Conservation (phyloP, 2,797 vertebrate species). For the Microctenopoma lineatum region DNA sequence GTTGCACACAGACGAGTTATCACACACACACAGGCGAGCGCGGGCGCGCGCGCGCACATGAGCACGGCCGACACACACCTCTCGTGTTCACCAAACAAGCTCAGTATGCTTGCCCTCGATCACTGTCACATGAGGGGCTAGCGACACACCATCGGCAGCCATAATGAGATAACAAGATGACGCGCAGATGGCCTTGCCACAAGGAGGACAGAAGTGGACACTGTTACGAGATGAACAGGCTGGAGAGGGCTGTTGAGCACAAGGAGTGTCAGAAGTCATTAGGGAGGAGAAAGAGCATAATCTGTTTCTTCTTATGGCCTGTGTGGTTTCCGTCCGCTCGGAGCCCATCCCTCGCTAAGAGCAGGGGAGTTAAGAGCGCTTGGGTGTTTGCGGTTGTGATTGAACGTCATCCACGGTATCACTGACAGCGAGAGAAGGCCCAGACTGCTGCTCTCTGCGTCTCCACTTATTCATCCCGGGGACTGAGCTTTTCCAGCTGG, state of each 20-base stretch:
- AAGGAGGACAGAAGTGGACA: slow-evolving; percentile 73
- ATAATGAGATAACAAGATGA: slow-evolving; percentile 78
- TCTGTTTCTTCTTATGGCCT: slow-evolving; percentile 80
- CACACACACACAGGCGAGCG: slow-evolving; percentile 23
- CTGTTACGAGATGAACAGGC: slow-evolving; percentile 50
- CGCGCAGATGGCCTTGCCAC: slow-evolving; percentile 77
- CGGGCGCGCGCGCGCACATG: too few relatives aligned
- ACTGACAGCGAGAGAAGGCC: slow-evolving; percentile 79
- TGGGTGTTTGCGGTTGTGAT: slow-evolving; percentile 70
- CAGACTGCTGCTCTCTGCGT: slow-evolving; percentile 72
- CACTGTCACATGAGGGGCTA: slow-evolving; percentile 75
- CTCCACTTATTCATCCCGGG: slow-evolving; percentile 73
- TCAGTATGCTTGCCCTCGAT: slow-evolving; percentile 70
- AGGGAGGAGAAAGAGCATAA: slow-evolving; percentile 76
- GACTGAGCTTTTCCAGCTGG: slow-evolving; percentile 77
- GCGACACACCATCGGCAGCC: slow-evolving; percentile 57
- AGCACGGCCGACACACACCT: slow-evolving; percentile 49
- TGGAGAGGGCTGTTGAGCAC: slow-evolving; percentile 67
- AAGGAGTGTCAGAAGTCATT: slow-evolving; percentile 78
- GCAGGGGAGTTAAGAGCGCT: slow-evolving; percentile 66
- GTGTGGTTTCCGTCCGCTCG: slow-evolving; percentile 69
- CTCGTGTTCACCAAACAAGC: slow-evolving; percentile 62
- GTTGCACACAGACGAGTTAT: slow-evolving; percentile 63
- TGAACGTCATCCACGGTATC: slow-evolving; percentile 76
- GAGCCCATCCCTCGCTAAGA: slow-evolving; percentile 72